Conservation (phyloP, 92 coral and sea anemone genomes). For the Umimayanthus kanabou region DNA sequence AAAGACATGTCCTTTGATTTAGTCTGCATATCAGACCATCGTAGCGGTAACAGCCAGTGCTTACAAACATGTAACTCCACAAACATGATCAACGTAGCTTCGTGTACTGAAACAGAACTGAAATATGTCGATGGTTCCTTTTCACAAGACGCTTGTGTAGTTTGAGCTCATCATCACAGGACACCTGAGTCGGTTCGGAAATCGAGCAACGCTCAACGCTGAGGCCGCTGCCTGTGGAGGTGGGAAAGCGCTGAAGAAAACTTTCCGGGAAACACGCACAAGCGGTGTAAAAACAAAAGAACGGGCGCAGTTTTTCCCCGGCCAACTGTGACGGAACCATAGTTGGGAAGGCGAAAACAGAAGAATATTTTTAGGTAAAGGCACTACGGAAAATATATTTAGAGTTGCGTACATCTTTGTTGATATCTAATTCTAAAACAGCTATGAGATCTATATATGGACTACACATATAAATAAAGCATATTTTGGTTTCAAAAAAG, state of each 20-base stretch:
- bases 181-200: conserved; percentile 10
- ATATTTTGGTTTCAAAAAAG: too few species aligned
- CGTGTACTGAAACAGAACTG: not conserved
- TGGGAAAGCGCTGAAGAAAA: conserved; percentile 9
- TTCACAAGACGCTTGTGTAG: not conserved
- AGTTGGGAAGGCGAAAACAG: not conserved
- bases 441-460: too few species aligned
- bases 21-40: too few species aligned
- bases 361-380: not conserved
- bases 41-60: not conserved
- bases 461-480: too few species aligned
- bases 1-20: too few species aligned
- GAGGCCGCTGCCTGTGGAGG: not conserved
- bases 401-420: not conserved
- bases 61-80: not conserved
- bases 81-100: not conserved
- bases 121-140: not conserved
- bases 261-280: not conserved
- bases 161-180: conserved; percentile 6
- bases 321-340: not conserved
- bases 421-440: too few species aligned
- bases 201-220: not conserved
- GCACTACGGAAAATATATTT: not conserved
- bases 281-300: not conserved
- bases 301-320: not conserved